phyloP scores from a whole-genome alignment of 2,113 vertebrate genomes.

The Hyperoodon ampullatus region DNA sequence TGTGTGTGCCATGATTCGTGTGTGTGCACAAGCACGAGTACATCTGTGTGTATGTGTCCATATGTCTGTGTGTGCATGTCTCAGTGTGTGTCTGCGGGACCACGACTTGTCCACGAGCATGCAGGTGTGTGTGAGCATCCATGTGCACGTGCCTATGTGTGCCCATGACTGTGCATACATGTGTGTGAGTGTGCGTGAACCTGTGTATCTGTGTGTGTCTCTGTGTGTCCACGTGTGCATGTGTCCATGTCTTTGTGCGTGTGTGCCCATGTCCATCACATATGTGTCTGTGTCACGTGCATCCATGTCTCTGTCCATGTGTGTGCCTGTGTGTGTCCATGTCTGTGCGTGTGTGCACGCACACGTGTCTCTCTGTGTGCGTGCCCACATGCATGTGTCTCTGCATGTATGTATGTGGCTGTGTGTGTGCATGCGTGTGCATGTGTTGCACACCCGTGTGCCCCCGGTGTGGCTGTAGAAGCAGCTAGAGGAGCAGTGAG shows the following conservation, averaged over 20 bases:
- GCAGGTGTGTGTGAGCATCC: not conserved
- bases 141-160: not conserved
- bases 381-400: rapidly evolving
- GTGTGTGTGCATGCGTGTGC: too few species aligned
- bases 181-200: too few species aligned
- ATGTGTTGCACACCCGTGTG: not conserved
- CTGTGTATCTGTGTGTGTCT: too few species aligned
- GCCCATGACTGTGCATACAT: not conserved
- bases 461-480: not conserved
- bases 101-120: not conserved
- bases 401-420: not conserved
- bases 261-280: not conserved
- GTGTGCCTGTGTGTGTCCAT: too few species aligned
- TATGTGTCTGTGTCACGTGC: rapidly evolving
- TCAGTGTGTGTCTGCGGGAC: too few species aligned
- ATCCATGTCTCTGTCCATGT: not conserved
- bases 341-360: not conserved
- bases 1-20: not conserved
- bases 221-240: rapidly evolving
- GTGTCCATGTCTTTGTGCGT: not conserved
- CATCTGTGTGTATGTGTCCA: not conserved
- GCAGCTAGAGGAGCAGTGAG: rapidly evolving
- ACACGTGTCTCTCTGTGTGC: too few species aligned
- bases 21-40: rapidly evolving
- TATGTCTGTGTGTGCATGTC: too few species aligned